These are phyloP conservation scores for Cataglyphis rosenhaueri DNA, from an alignment of 2,888 invertebrate genomes.

Conservation along the genomic window DNA sequence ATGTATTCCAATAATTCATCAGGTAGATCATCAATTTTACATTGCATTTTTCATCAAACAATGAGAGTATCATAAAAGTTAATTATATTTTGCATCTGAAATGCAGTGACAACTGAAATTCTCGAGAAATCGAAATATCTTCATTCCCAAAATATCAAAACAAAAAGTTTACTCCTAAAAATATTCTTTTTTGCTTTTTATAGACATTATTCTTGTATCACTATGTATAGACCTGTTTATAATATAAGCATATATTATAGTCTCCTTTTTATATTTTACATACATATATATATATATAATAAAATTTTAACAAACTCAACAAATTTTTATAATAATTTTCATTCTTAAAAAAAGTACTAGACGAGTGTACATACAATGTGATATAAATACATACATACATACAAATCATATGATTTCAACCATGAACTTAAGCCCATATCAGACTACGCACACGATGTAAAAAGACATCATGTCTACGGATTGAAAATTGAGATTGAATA, in stretches of 20 bases:
- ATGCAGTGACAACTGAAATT: not conserved
- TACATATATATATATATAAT: too few relatives aligned
- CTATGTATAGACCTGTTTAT: not conserved
- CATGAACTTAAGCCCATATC: too few relatives aligned
- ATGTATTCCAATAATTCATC: slow-evolving; percentile 98
- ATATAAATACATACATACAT: too few relatives aligned
- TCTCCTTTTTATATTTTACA: not conserved
- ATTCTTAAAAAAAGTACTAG: too few relatives aligned
- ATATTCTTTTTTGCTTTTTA: not conserved
- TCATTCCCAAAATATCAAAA: not conserved
- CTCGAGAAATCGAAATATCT: not conserved
- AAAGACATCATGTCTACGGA: too few relatives aligned
- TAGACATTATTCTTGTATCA: not conserved
- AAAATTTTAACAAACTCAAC: too few relatives aligned
- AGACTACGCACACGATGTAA: too few relatives aligned
- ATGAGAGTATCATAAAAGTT: not conserved
- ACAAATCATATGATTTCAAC: too few relatives aligned
- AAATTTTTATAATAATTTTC: too few relatives aligned
- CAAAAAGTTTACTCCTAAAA: not conserved
- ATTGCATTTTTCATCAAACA: slow-evolving; percentile 66
- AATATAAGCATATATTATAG: not conserved
- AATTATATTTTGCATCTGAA: not conserved
- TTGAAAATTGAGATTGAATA: too few relatives aligned
- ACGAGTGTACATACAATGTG: too few relatives aligned
- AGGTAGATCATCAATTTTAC: slow-evolving; percentile 91